Base-by-base conservation (phyloP, 1,140 invertebrate genomes). In the Macrotrachela quadricornifera region DNA sequence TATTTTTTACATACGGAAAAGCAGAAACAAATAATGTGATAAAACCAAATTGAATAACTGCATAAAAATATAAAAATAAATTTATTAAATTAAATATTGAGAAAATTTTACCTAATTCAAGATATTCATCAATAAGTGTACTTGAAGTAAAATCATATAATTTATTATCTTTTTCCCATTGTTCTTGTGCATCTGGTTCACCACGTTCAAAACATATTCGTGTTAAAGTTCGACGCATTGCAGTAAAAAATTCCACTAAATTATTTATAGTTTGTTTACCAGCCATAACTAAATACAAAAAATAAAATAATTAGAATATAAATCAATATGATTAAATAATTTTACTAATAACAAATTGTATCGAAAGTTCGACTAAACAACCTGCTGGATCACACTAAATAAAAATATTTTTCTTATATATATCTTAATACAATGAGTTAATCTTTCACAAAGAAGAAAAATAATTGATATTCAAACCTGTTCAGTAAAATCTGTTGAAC, bases 21-120 rank as follows among this genome's bases (percentile, higher is more conserved):
- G 53, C 53, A 10, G 48, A 46, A 13, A 49, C 53, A 37, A 54
- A 54, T 14, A 54, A 50, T 37, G 53, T 54, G 14, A 54, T 44
- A 39, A 54, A 54, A 13, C 53, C 53, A 36, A 38, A 54, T 37
- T 54, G 53, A 46, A 54, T 48, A 18, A 49, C 53, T 54, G n/a
- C 10, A 49, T 47, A 40, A 30, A 37, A 15, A 16, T 40, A 10
- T 40, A 10, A 40, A 42, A 42, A 42, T 14, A 13, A 14, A 41
- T 41, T 11, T 46, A 14, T 46, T 36, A 39, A 46, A n/a, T 14
- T 16, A 10, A 17, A 21, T 18, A 21, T 46, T 14, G 10, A 30
- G 12, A 37, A 13, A 4, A 49, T 44, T 12, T 54, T 53, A 54
- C 53, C 53, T 44, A 54, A 46, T 54, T 54, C 47, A 18, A 54